Evolutionary conservation across 2,888 invertebrate species (phyloP).

Genomic region (Girardia tigrina): DNA sequence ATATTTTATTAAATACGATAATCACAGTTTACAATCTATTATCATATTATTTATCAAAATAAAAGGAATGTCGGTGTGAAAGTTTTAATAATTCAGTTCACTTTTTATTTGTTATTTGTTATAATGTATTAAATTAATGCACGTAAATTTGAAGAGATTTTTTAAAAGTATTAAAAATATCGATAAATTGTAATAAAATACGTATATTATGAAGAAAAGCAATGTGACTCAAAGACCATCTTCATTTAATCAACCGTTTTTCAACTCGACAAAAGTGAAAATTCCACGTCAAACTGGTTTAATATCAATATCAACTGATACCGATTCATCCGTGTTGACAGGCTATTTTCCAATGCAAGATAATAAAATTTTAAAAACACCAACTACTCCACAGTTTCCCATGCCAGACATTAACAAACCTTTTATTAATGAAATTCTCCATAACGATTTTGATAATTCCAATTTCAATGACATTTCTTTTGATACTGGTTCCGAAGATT

Average conservation of each 20-base stretch:
- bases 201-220: not conserved
- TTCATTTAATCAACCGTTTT: not conserved
- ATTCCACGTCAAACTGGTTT: too few species aligned
- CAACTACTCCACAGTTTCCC: conserved; percentile 31
- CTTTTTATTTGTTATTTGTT: not conserved
- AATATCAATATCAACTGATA: too few species aligned
- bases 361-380: conserved; percentile 24
- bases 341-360: not conserved
- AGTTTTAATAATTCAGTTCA: not conserved
- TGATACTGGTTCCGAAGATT: conserved; percentile 7
- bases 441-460: not conserved
- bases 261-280: too few species aligned
- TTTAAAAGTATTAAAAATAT: not conserved
- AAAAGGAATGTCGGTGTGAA: not conserved
- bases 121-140: not conserved
- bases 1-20: too few species aligned
- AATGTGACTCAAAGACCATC: not conserved
- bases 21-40: too few species aligned
- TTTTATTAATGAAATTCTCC: conserved; percentile 13
- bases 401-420: conserved; percentile 24
- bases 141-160: not conserved
- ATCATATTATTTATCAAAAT: not conserved
- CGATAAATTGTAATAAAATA: not conserved
- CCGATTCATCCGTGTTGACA: conserved; percentile 4
- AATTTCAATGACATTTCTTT: not conserved